Percentiles rank a stretch among this genome's conserved stretches.
Conservation (phyloP, 1,140 invertebrate genomes). For the Tribolium castaneum region DNA sequence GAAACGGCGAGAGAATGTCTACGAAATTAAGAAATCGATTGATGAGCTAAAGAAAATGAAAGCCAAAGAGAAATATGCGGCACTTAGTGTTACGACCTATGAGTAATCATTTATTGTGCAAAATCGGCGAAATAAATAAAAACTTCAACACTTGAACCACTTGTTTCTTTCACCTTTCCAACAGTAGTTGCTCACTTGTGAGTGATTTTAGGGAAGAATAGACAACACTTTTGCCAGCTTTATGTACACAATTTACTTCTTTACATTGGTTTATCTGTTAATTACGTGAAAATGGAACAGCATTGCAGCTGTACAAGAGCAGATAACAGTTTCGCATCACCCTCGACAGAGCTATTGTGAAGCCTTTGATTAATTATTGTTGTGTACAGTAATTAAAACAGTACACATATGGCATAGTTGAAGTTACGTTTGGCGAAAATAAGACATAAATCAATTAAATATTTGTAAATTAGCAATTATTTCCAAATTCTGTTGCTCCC, state of each 20-base stretch:
- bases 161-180: too few species aligned
- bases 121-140: too few species aligned
- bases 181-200: too few species aligned
- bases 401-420: not conserved
- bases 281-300: slow-evolving; percentile 11
- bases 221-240: not conserved
- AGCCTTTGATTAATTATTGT: slow-evolving; percentile 3
- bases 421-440: too few species aligned
- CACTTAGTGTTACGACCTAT: slow-evolving; percentile 53
- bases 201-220: too few species aligned
- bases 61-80: slow-evolving; percentile 57
- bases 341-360: not conserved
- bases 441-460: not conserved
- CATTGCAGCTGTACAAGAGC: not conserved
- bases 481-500: not conserved
- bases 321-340: not conserved
- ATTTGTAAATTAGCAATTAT: not conserved
- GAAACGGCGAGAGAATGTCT: slow-evolving; percentile 48
- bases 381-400: slow-evolving; percentile 6
- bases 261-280: not conserved
- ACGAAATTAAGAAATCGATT: slow-evolving; percentile 40
- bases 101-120: not conserved
- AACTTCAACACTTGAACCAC: too few species aligned
- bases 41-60: slow-evolving; percentile 54
- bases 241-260: not conserved